phyloP scores from a whole-genome alignment of 2,113 vertebrate species.

The Penelope pileata region DNA sequence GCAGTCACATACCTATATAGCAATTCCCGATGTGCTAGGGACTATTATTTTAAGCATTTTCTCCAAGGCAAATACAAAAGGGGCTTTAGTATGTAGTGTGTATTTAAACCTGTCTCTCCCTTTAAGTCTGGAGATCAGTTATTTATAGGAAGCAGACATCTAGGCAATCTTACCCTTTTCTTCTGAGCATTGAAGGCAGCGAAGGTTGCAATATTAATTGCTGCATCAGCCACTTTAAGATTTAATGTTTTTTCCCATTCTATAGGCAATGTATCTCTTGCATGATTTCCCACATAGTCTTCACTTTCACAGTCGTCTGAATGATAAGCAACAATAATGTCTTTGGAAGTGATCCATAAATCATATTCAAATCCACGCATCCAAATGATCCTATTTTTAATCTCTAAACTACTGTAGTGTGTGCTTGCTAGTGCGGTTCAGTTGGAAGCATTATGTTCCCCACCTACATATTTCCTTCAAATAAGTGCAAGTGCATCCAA shows the following conservation, averaged over 20 bases:
- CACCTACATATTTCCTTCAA: slow-evolving; percentile 65
- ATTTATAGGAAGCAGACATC: slow-evolving; percentile 56
- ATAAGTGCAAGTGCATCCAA: background rate
- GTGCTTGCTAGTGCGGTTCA: slow-evolving; percentile 47
- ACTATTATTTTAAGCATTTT: slow-evolving; percentile 16
- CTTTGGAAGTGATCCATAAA: slow-evolving; percentile 75
- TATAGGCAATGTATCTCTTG: slow-evolving; percentile 52
- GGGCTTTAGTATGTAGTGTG: background rate
- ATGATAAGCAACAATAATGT: slow-evolving; percentile 73
- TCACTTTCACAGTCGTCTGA: slow-evolving; percentile 62
- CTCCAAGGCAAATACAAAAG: slow-evolving; percentile 16
- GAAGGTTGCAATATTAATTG: slow-evolving; percentile 76
- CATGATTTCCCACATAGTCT: slow-evolving; percentile 65
- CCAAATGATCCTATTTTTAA: slow-evolving; percentile 73
- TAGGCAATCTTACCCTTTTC: slow-evolving; percentile 60
- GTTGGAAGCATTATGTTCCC: slow-evolving; percentile 61
- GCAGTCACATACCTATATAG: background rate
- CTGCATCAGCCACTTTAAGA: slow-evolving; percentile 68
- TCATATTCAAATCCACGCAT: slow-evolving; percentile 73
- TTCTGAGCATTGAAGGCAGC: slow-evolving; percentile 33
- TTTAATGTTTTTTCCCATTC: slow-evolving; percentile 61
- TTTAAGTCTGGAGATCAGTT: slow-evolving; percentile 50
- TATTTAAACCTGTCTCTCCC: slow-evolving; percentile 34
- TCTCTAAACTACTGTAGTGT: slow-evolving; percentile 63
- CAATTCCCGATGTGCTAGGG: background rate